Base-by-base conservation (phyloP, 1,140 invertebrate genomes). In the Heliconius hewitsoni region DNA sequence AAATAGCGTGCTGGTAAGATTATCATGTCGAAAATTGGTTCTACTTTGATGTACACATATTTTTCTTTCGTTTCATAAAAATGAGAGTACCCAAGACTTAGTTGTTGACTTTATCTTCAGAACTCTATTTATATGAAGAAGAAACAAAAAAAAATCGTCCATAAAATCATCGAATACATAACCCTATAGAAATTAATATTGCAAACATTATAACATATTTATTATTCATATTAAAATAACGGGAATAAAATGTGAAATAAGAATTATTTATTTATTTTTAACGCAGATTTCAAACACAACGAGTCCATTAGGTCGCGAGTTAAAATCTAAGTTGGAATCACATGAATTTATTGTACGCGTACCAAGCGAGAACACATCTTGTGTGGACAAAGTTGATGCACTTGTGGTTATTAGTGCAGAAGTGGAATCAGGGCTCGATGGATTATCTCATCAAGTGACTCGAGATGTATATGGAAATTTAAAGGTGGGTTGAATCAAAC, bases 381-480 rank as follows among this genome's bases (percentile, higher is more conserved):
- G 16, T 83, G 42, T 73, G 27, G 57, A 74, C 60, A 78, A 85
- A 77, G 83, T 89, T 1, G 91, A 94, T 57, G 89, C 87, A 1
- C 81, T 94, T 11, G 85, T 94, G 8, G 83, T 93, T 16, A 82
- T 94, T 5, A 91, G 92, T 0, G 88, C 90, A 0, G 86, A 89
- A 8, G 81, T 84, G 74, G 50, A 72, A 76, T 27, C 80, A 13
- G 87, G 87, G 16, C 66, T 94, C 55, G 86, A 89, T 34, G 88
- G 87, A n/a, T 83, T 94, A 19, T 80, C 87, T 8, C 76, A 77
- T 34, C 71, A 91, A 2, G 87, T 94, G 3, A 86, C 85, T n/a
- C 83, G 89, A 57, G 92, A 94, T 78, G 87, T 93, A 11, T 91
- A 90, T 82, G 77, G 83, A 71, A 94, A 94, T 85, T 84, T 94